Evolutionary conservation across 2,113 vertebrate genomes (phyloP).

Genomic region (Nannobrachium achirus): DNA sequence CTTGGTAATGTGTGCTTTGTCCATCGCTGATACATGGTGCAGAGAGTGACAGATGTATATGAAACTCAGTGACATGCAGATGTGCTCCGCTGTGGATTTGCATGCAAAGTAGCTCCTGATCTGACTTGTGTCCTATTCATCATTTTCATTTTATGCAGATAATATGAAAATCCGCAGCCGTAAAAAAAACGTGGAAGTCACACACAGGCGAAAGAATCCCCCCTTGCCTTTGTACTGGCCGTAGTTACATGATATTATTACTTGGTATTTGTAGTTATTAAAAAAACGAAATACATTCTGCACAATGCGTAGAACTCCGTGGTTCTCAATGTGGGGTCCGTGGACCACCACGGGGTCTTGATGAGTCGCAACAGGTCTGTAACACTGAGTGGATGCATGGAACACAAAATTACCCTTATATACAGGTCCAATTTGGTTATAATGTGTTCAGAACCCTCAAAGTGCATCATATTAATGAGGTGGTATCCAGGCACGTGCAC

Average conservation of each 20-base stretch:
- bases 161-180: conserved; percentile 37
- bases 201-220: conserved; percentile 32
- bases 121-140: conserved; percentile 65
- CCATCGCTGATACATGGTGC: conserved; percentile 31
- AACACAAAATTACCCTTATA: too few species aligned
- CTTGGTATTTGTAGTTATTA: conserved; percentile 52
- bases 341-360: too few species aligned
- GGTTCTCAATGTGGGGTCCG: too few species aligned
- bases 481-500: too few species aligned
- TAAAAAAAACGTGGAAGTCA: conserved; percentile 13
- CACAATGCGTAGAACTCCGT: too few species aligned
- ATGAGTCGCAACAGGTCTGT: too few species aligned
- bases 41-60: conserved; percentile 39
- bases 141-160: conserved; percentile 62
- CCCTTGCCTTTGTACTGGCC: neutral
- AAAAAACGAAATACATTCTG: conserved; percentile 51
- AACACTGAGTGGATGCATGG: too few species aligned
- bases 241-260: neutral
- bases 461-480: too few species aligned
- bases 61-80: conserved; percentile 62
- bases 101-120: conserved; percentile 59
- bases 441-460: too few species aligned
- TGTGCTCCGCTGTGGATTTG: conserved; percentile 57
- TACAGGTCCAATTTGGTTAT: too few species aligned
- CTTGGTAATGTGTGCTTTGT: conserved; percentile 58